Evolutionary conservation across 2,797 vertebrate species (phyloP).

Genomic region (Carcharodon carcharias): DNA sequence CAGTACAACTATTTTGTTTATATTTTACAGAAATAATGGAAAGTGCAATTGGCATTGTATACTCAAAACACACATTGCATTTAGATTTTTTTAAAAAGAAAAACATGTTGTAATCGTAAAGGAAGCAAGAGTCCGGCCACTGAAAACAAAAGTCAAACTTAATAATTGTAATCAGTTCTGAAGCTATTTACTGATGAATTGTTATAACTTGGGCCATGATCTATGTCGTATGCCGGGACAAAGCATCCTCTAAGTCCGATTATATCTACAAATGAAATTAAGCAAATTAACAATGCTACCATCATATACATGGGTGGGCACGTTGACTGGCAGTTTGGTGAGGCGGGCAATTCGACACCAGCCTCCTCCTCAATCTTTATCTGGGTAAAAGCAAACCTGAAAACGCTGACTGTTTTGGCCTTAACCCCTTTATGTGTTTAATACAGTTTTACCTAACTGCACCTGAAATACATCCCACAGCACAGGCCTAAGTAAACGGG

Average conservation of each 20-base stretch:
- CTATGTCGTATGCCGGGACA: not conserved
- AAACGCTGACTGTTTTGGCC: not conserved
- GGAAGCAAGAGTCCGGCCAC: not conserved
- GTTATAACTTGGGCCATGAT: not conserved
- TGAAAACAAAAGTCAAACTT: not conserved
- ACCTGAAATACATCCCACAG: not conserved
- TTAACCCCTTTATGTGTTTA: not conserved
- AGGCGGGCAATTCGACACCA: not conserved
- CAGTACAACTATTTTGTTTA: constrained; percentile 20
- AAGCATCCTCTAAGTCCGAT: not conserved
- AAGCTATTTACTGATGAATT: not conserved
- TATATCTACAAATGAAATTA: constrained; percentile 10
- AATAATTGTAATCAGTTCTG: not conserved
- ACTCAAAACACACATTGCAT: constrained; percentile 2
- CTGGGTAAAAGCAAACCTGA: not conserved
- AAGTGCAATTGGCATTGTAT: constrained; percentile 34
- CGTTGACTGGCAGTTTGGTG: not conserved
- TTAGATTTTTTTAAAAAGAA: constrained; percentile 1
- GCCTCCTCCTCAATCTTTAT: not conserved
- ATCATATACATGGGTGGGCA: not conserved
- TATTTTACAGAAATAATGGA: not conserved
- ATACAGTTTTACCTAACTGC: not conserved
- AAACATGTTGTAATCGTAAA: not conserved
- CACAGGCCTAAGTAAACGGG: not conserved
- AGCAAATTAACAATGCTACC: not conserved